phyloP scores from a whole-genome alignment of 2,888 invertebrate species.

The Tetragonula carbonaria region DNA sequence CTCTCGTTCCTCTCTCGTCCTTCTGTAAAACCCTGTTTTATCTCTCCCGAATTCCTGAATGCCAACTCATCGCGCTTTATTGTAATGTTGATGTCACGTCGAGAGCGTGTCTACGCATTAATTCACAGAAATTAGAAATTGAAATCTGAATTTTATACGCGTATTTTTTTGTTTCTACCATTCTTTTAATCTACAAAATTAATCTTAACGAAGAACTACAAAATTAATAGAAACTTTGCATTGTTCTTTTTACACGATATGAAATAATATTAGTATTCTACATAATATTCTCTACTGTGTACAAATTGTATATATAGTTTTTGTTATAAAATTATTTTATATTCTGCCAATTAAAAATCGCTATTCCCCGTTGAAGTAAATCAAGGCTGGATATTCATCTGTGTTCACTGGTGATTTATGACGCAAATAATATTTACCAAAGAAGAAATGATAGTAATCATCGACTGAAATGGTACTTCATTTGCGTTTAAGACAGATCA shows the following conservation, averaged over 20 bases:
- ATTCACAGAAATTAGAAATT: constrained; percentile 47
- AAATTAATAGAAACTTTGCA: neutral
- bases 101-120: constrained; percentile 46
- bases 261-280: too few species aligned
- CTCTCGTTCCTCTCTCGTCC: neutral
- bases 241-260: too few species aligned
- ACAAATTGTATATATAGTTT: too few species aligned
- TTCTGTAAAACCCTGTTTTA: constrained; percentile 38
- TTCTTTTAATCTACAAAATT: neutral
- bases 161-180: neutral
- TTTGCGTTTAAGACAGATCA: neutral
- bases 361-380: constrained; percentile 9
- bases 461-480: constrained; percentile 26
- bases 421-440: neutral
- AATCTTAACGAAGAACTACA: neutral
- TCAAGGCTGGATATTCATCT: neutral
- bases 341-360: constrained; percentile 27
- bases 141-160: constrained; percentile 12
- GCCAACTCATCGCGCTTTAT: constrained; percentile 66
- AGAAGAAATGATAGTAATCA: constrained; percentile 6
- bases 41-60: constrained; percentile 66
- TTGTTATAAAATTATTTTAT: neutral
- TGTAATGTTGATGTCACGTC: constrained; percentile 67
- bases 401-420: constrained; percentile 8
- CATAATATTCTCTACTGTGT: too few species aligned